Base-by-base conservation (phyloP, 37 sponge, comb jelly and placozoan species). In the Oopsacas minuta region DNA sequence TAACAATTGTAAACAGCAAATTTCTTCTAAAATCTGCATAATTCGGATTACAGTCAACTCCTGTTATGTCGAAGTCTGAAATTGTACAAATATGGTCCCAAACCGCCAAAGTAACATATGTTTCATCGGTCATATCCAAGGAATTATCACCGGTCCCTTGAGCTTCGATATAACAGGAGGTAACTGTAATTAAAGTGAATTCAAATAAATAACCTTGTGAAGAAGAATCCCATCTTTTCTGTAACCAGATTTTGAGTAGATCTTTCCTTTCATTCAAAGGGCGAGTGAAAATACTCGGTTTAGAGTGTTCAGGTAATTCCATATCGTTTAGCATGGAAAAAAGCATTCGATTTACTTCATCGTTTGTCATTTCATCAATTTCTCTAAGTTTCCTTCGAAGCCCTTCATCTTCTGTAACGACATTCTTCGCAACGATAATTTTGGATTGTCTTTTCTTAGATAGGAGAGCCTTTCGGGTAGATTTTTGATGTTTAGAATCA, bases 161-260 rank as follows among this genome's bases (percentile, higher is more conserved):
- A n/a, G n/a, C n/a, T n/a, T n/a, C n/a, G n/a, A n/a, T n/a, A n/a
- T n/a, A n/a, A n/a, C n/a, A n/a, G n/a, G n/a, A n/a, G n/a, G n/a
- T n/a, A n/a, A n/a, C n/a, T n/a, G n/a, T n/a, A n/a, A n/a, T n/a
- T n/a, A n/a, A n/a, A n/a, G n/a, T n/a, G n/a, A n/a, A n/a, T n/a
- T n/a, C n/a, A n/a, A n/a, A n/a, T n/a, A n/a, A n/a, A n/a, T n/a
- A 61, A 61, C 75, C 75, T 61, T 61, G 75, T 61, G 75, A 61
- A 12, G 75, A 61, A 61, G 75, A 20, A n/a, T 61, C 75, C 22
- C 75, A 12, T n/a, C 75, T 25, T 34, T 61, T 61, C 22, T 61
- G 87, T 69, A 88, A 52, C 88, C 87, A 95, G 36, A 39, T 89
- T 53, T 87, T 51, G 15, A 95, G 85, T 42, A 95, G 86, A 28